Percentiles rank a stretch among this genome's conserved stretches.
Evolutionary conservation across 2,113 vertebrate species (phyloP).

Genomic region (Psilopogon haemacephalus): DNA sequence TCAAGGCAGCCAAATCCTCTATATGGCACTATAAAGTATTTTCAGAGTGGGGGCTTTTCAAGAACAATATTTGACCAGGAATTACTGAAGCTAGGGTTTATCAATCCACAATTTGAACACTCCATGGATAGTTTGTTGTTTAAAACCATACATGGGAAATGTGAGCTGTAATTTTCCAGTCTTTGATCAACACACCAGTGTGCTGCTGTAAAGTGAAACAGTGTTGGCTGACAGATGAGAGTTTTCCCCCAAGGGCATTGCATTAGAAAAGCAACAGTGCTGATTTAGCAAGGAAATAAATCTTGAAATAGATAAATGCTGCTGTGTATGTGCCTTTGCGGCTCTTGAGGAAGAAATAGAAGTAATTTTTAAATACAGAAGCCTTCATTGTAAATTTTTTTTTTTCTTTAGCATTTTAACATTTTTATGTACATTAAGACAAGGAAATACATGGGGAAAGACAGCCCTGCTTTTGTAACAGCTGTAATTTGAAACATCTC

Average conservation of each 20-base stretch:
- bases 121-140: neutral
- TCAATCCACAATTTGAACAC: neutral
- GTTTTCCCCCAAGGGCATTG: conserved; percentile 15
- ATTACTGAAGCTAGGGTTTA: neutral
- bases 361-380: conserved; percentile 5
- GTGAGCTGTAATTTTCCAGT: neutral
- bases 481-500: neutral
- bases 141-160: neutral
- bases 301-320: neutral
- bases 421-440: neutral
- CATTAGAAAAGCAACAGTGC: neutral
- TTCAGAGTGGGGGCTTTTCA: no score
- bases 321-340: neutral
- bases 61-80: neutral
- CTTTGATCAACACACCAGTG: neutral
- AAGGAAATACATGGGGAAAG: neutral
- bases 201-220: conserved; percentile 30
- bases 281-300: conserved; percentile 29
- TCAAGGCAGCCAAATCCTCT: neutral
- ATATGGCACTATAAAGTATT: neutral
- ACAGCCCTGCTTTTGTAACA: neutral
- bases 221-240: neutral
- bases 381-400: neutral
- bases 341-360: neutral
- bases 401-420: neutral